Conservation (phyloP, 2,888 invertebrate species). For the Rhagonycha lutea region DNA sequence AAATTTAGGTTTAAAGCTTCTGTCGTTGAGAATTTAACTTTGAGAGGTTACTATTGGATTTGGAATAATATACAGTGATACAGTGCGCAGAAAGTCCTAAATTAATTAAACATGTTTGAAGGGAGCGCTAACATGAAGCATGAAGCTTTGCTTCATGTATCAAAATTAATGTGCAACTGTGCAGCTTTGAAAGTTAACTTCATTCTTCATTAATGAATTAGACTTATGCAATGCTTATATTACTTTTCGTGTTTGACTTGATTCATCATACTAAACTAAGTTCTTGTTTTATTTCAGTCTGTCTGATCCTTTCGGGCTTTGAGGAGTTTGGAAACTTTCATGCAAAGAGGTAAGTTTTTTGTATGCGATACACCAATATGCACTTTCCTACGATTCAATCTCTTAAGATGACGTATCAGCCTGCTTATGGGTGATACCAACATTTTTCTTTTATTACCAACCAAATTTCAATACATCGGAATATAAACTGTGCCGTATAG, state of each 20-base stretch:
- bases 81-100: slow-evolving; percentile 19
- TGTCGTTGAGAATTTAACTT: slow-evolving; percentile 23
- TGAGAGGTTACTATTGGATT: slow-evolving; percentile 25
- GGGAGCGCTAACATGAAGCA: slow-evolving; percentile 2
- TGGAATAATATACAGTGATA: slow-evolving; percentile 15
- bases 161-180: slow-evolving; percentile 17
- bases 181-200: slow-evolving; percentile 11
- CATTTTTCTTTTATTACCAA: background rate
- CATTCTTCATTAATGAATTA: slow-evolving; percentile 7
- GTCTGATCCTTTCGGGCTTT: background rate
- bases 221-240: slow-evolving; percentile 4
- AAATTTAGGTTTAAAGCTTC: slow-evolving; percentile 27
- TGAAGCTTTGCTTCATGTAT: slow-evolving; percentile 1
- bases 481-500: background rate
- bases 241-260: background rate
- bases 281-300: background rate
- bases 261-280: background rate
- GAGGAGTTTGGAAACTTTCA: background rate
- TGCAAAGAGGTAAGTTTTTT: background rate
- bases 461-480: background rate
- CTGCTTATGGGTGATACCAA: slow-evolving; percentile 8
- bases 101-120: slow-evolving; percentile 25
- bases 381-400: slow-evolving; percentile 17
- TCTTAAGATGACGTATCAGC: slow-evolving; percentile 13
- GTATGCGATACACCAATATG: slow-evolving; percentile 5